These are phyloP conservation scores for Lissocephala sabroskyi DNA, from an alignment of 2,888 invertebrate genomes.

Conservation along the genomic window DNA sequence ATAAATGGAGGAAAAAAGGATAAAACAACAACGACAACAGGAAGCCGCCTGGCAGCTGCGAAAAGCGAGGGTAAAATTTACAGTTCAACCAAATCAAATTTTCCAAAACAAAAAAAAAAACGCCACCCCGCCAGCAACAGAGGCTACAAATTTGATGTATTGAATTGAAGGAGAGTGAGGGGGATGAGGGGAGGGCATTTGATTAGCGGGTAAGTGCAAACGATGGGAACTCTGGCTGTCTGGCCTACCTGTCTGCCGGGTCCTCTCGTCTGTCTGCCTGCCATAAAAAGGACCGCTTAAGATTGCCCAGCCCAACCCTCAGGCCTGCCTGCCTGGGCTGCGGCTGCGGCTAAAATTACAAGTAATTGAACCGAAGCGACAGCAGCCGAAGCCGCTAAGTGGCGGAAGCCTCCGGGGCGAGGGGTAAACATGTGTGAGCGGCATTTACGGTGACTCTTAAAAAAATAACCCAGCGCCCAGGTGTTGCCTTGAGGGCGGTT, in stretches of 20 bases:
- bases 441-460: background rate
- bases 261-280: too few relatives aligned
- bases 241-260: too few relatives aligned
- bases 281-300: too few relatives aligned
- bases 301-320: too few relatives aligned
- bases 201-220: background rate
- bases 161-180: constrained; percentile 23
- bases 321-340: too few relatives aligned
- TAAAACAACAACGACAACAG: constrained; percentile 8
- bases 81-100: too few relatives aligned
- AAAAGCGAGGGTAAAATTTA: too few relatives aligned
- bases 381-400: constrained; percentile 8
- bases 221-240: too few relatives aligned
- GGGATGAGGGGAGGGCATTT: background rate
- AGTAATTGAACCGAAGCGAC: constrained; percentile 53
- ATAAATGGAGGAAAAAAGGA: constrained; percentile 13
- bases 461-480: constrained; percentile 32
- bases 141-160: constrained; percentile 25
- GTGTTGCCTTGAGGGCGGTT: too few relatives aligned
- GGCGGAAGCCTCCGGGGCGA: constrained; percentile 10
- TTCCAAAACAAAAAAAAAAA: constrained; percentile 5
- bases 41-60: too few relatives aligned
- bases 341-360: constrained; percentile 61
- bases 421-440: constrained; percentile 30
- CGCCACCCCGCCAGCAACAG: constrained; percentile 1